Conservation (phyloP, 2,113 vertebrate genomes). For the Vicugna pacos region DNA sequence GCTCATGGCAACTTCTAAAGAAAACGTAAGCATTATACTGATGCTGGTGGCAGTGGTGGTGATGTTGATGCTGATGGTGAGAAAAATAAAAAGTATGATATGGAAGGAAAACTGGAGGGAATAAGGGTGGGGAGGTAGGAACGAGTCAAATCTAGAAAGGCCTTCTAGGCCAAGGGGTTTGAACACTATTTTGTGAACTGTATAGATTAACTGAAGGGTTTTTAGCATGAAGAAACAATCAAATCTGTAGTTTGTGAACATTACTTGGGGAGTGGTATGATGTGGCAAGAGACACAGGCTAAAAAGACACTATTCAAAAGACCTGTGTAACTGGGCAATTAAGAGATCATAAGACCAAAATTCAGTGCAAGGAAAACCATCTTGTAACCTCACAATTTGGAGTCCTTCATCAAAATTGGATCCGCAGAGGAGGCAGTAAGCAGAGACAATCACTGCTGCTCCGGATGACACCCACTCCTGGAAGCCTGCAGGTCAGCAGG, state of each 20-base stretch:
- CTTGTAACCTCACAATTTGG: background rate
- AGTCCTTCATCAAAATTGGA: background rate
- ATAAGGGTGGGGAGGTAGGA: background rate
- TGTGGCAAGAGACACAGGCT: background rate
- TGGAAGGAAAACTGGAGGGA: background rate
- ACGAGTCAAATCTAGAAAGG: background rate
- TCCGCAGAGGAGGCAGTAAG: background rate
- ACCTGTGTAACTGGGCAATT: background rate
- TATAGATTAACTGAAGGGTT: background rate
- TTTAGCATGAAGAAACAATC: background rate
- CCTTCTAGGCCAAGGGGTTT: background rate
- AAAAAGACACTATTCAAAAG: background rate
- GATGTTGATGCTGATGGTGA: background rate
- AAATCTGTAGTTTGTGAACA: background rate
- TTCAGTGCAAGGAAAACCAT: background rate
- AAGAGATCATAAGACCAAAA: background rate
- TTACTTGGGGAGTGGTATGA: background rate
- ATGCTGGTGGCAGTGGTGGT: background rate
- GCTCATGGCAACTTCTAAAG: background rate
- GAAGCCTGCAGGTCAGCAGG: background rate
- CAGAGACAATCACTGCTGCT: background rate
- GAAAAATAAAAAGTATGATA: background rate
- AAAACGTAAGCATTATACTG: background rate
- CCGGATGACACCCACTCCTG: background rate
- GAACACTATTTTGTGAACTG: background rate